Conservation (phyloP, 1,140 invertebrate genomes). For the Drosophila prosaltans region DNA sequence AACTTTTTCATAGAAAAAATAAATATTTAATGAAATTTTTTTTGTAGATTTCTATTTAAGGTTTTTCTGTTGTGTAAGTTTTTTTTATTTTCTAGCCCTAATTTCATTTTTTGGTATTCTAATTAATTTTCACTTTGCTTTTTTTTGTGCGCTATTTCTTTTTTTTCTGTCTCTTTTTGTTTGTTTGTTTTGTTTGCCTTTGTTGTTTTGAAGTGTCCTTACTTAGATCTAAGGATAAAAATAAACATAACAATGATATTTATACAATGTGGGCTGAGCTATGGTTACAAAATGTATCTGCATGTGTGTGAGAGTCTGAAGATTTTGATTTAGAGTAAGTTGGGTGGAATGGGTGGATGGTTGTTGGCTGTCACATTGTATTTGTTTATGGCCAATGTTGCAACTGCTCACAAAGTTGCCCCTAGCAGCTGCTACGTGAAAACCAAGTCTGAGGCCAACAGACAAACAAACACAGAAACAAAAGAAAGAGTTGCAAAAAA, state of each 20-base stretch:
- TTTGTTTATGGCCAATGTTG: slow-evolving; percentile 68
- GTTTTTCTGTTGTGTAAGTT: slow-evolving; percentile 27
- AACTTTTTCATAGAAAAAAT: slow-evolving; percentile 79
- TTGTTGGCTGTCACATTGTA: slow-evolving; percentile 66
- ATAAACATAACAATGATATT: slow-evolving; percentile 80
- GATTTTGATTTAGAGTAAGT: neutral
- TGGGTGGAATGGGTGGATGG: slow-evolving; percentile 23
- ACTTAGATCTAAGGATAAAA: slow-evolving; percentile 78
- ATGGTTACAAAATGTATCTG: slow-evolving; percentile 51
- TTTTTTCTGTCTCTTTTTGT: slow-evolving; percentile 1
- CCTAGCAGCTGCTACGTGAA: slow-evolving; percentile 53
- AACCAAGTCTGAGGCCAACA: slow-evolving; percentile 66
- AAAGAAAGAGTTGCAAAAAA: slow-evolving; percentile 42
- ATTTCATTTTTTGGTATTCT: slow-evolving; percentile 53
- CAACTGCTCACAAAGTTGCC: slow-evolving; percentile 69
- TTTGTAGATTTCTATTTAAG: slow-evolving; percentile 31
- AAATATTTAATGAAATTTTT: slow-evolving; percentile 60
- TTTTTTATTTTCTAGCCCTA: slow-evolving; percentile 47
- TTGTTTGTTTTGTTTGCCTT: slow-evolving; percentile 23
- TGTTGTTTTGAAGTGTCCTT: slow-evolving; percentile 40
- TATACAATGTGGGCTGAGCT: slow-evolving; percentile 70
- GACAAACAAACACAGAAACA: slow-evolving; percentile 54
- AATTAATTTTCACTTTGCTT: slow-evolving; percentile 27
- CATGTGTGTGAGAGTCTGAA: slow-evolving; percentile 6
- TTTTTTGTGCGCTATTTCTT: slow-evolving; percentile 24